A percentile compares a stretch with the other conserved stretches of the same genome.
Conservation (phyloP, 2,888 invertebrate genomes). For the Cephus rjabovi region DNA sequence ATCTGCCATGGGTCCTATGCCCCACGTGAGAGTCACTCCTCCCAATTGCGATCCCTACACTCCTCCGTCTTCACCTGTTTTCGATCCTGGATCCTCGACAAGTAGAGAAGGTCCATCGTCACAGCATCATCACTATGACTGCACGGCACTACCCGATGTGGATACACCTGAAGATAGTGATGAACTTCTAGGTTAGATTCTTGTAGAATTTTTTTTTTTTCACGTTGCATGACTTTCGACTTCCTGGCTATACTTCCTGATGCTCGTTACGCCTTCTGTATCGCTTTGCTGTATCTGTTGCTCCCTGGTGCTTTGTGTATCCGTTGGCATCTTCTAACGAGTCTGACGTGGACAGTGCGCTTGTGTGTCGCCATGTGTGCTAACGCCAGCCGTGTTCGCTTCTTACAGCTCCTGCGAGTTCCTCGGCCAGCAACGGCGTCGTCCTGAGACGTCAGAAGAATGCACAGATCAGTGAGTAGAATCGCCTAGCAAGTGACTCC, state of each 20-base stretch:
- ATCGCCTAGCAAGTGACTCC: slow-evolving; percentile 6
- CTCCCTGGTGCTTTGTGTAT: slow-evolving; percentile 2
- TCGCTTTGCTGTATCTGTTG: not conserved
- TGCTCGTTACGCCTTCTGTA: not conserved
- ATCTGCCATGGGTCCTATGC: not conserved
- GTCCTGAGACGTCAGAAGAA: slow-evolving; percentile 61
- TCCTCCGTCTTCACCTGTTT: slow-evolving; percentile 28
- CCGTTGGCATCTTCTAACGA: not conserved
- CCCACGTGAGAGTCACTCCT: slow-evolving; percentile 1
- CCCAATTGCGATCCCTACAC: slow-evolving; percentile 19
- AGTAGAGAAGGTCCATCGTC: not conserved
- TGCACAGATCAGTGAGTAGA: slow-evolving; percentile 54
- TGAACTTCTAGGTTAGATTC: slow-evolving; percentile 36
- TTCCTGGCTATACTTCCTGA: slow-evolving; percentile 5
- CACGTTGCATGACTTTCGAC: not conserved
- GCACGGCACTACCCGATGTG: slow-evolving; percentile 18
- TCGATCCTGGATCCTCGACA: slow-evolving; percentile 4
- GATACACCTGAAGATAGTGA: slow-evolving; percentile 31
- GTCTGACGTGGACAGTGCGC: not conserved
- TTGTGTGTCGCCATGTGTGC: not conserved
- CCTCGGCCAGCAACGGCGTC: slow-evolving; percentile 52
- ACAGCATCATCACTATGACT: not conserved
- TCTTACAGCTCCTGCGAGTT: slow-evolving; percentile 42
- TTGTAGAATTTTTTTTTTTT: slow-evolving; percentile 13
- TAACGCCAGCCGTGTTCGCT: slow-evolving; percentile 14